Evolutionary conservation across 2,113 vertebrate genomes (phyloP).

Genomic region (Petroica traversi): DNA sequence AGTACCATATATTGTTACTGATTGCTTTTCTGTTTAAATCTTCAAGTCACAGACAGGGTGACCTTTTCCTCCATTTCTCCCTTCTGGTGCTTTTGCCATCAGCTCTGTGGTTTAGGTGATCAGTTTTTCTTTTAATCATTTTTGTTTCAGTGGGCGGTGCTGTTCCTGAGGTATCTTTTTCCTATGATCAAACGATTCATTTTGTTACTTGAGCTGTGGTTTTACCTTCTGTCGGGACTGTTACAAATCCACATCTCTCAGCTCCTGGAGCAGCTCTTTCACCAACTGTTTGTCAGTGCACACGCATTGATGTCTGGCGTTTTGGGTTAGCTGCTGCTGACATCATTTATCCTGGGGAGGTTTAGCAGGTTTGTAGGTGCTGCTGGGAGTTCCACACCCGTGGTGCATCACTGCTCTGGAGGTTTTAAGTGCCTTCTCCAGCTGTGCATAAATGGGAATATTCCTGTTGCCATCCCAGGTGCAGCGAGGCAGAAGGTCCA

Average conservation of each 20-base stretch:
- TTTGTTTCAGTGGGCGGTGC: neutral
- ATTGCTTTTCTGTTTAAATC: neutral
- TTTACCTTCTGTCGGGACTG: neutral
- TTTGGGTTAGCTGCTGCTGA: neutral
- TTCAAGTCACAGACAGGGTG: neutral
- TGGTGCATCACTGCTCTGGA: neutral
- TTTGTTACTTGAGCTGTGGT: neutral
- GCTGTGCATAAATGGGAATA: neutral
- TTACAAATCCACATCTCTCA: neutral
- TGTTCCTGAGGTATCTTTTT: neutral
- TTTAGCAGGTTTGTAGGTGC: neutral
- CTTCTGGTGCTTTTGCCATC: neutral
- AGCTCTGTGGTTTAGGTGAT: neutral
- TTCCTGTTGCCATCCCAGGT: neutral
- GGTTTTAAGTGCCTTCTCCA: neutral
- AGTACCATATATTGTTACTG: neutral
- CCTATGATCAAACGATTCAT: accelerated
- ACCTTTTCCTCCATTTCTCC: neutral
- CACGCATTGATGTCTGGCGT: neutral
- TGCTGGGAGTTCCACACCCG: neutral
- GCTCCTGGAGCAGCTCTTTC: neutral
- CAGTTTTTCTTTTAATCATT: neutral
- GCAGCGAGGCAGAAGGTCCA: neutral
- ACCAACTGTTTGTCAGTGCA: neutral
- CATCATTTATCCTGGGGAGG: neutral